A percentile compares a stretch with the other conserved stretches of the same genome.
phyloP scores from a whole-genome alignment of 2,888 invertebrate species.

The Acanthacorydalis orientalis region DNA sequence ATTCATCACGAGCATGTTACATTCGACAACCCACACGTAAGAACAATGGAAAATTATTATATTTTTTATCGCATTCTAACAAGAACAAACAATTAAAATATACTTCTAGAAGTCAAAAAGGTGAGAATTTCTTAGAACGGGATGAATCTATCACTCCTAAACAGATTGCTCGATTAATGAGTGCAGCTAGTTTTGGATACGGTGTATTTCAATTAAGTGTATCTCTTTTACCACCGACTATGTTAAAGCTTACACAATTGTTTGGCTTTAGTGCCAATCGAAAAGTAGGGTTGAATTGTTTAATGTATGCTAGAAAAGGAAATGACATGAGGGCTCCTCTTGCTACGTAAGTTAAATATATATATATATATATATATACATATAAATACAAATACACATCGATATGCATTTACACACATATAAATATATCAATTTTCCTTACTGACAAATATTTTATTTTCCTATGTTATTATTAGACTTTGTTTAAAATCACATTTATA shows the following conservation, averaged over 20 bases:
- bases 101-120: no score
- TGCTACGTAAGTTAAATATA: conserved; percentile 34
- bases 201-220: conserved; percentile 50
- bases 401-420: not conserved
- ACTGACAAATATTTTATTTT: not conserved
- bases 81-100: no score
- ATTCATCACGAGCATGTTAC: conserved; percentile 3
- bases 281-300: conserved; percentile 34
- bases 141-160: conserved; percentile 25
- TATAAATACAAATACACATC: not conserved
- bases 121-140: not conserved
- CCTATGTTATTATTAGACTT: conserved; percentile 2
- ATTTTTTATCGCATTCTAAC: no score
- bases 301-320: conserved; percentile 41
- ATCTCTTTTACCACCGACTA: conserved; percentile 45
- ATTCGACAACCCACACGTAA: no score
- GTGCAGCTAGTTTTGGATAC: conserved; percentile 52
- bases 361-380: not conserved
- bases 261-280: conserved; percentile 49
- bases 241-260: conserved; percentile 40
- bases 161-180: conserved; percentile 40
- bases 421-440: conserved; percentile 3
- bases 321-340: conserved; percentile 50
- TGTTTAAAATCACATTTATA: no score
- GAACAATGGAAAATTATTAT: no score